Conservation (phyloP, 2,797 vertebrate genomes). For the Alauda arvensis region DNA sequence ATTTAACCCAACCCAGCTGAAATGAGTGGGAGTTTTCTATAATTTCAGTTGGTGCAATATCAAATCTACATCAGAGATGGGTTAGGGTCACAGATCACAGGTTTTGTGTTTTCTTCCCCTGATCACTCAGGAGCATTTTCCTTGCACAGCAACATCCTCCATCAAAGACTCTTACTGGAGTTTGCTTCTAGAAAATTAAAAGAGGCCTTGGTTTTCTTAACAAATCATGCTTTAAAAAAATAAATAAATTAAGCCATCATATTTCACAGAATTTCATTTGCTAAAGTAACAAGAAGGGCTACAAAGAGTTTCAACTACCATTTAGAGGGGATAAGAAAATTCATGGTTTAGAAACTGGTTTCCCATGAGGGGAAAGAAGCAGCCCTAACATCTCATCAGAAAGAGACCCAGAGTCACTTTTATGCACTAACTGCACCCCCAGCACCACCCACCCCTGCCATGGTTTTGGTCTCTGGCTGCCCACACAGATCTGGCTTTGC, state of each 20-base stretch:
- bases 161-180: neutral
- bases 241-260: neutral
- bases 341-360: neutral
- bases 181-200: neutral
- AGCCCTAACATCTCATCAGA: neutral
- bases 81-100: neutral
- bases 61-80: neutral
- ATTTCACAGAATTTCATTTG: fast-evolving
- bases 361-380: neutral
- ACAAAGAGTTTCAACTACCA: neutral
- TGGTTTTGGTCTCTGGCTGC: neutral
- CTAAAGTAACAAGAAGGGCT: neutral
- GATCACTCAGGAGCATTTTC: neutral
- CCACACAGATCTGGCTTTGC: neutral
- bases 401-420: neutral
- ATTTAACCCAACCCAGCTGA: neutral
- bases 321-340: neutral
- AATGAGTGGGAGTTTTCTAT: neutral
- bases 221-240: neutral
- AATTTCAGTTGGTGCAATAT: neutral
- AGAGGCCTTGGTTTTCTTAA: neutral
- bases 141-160: neutral
- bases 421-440: neutral
- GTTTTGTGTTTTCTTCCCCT: neutral
- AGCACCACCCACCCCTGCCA: fast-evolving